Conservation (phyloP, 23 tunicate species). For the Diplosoma virens region DNA sequence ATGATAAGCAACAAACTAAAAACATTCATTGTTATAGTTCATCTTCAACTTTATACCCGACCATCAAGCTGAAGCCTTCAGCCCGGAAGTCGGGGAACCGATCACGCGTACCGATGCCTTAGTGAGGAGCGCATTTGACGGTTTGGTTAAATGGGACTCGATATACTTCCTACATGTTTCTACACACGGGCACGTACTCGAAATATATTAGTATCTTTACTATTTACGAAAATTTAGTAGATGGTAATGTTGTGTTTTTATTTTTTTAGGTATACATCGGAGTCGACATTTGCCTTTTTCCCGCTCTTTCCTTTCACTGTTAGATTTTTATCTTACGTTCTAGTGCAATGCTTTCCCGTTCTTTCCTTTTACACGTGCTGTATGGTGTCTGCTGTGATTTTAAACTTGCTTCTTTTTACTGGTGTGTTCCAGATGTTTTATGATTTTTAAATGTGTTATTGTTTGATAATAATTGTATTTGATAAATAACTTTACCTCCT, state of each 20-base stretch:
- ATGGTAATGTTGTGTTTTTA: neutral
- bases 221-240: too few species aligned
- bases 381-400: slow-evolving; percentile 33
- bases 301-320: slow-evolving; percentile 60
- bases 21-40: too few species aligned
- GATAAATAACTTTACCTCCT: too few species aligned
- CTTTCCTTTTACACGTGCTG: slow-evolving; percentile 50
- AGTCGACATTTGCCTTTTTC: slow-evolving; percentile 76
- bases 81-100: slow-evolving; percentile 11
- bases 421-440: slow-evolving; percentile 60
- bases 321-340: slow-evolving; percentile 11
- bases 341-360: neutral
- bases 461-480: too few species aligned
- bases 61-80: slow-evolving; percentile 91
- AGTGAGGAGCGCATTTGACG: slow-evolving; percentile 51
- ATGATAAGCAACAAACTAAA: too few species aligned
- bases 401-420: slow-evolving; percentile 40
- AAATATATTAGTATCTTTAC: neutral
- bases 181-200: slow-evolving; percentile 42
- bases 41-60: slow-evolving; percentile 73
- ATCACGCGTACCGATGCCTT: slow-evolving; percentile 15
- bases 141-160: slow-evolving; percentile 94
- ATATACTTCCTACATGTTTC: slow-evolving; percentile 61
- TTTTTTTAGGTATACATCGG: slow-evolving; percentile 41
- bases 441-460: too few species aligned